These are phyloP conservation scores for Heliocidaris erythrogramma DNA, from an alignment of 35 echinoderm and acorn worm genomes.

Conservation along the genomic window DNA sequence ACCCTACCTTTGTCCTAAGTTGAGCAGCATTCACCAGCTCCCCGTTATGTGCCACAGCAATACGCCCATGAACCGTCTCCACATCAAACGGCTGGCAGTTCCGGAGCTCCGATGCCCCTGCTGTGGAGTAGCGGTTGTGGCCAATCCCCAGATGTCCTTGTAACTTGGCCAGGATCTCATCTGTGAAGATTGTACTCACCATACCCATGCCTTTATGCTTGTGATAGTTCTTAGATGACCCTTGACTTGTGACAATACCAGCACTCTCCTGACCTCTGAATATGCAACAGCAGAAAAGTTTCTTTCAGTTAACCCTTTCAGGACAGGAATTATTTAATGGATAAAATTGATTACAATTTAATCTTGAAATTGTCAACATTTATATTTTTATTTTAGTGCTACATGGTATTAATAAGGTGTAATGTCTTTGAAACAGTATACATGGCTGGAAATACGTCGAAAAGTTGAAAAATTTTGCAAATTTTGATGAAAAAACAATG, in stretches of 20 bases:
- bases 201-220: constrained; percentile 96
- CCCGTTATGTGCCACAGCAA: constrained; percentile 90
- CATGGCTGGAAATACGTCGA: no score
- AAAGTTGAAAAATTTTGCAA: no score
- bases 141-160: constrained; percentile 87
- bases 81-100: constrained; percentile 99
- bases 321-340: not conserved
- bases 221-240: constrained; percentile 55
- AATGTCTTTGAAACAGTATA: no score
- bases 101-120: constrained; percentile 70
- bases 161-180: constrained; percentile 74
- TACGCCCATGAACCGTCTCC: constrained; percentile 91
- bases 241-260: constrained; percentile 83
- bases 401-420: no score
- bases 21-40: constrained; percentile 80
- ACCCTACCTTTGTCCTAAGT: constrained; percentile 69
- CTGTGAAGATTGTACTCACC: constrained; percentile 82
- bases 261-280: constrained; percentile 95
- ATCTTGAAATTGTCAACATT: no score
- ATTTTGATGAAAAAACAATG: no score
- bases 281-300: not conserved
- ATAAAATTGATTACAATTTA: no score
- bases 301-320: not conserved
- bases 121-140: constrained; percentile 91
- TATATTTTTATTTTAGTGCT: no score